These are phyloP conservation scores for Lateolabrax maculatus DNA, from an alignment of 2,797 vertebrate genomes.

Conservation along the genomic window DNA sequence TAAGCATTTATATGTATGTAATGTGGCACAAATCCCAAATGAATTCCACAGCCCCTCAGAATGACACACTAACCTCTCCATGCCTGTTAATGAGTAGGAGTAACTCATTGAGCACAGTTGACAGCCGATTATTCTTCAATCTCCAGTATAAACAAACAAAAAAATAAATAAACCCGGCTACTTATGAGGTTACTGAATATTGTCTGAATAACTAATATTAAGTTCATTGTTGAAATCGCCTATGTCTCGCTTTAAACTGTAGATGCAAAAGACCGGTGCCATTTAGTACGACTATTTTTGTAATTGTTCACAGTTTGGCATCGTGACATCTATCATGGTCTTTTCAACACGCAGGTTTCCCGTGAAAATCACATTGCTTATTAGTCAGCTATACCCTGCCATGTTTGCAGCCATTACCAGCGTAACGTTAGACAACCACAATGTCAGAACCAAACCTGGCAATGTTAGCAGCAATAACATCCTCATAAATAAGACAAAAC, in stretches of 20 bases:
- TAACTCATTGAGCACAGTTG: neutral
- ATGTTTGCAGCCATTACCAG: conserved; percentile 53
- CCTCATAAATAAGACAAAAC: neutral
- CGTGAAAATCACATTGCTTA: conserved; percentile 28
- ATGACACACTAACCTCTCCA: conserved; percentile 26
- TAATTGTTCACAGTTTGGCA: neutral
- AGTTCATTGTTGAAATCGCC: neutral
- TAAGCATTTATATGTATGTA: neutral
- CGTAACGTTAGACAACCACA: conserved; percentile 34
- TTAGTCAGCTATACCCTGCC: conserved; percentile 33
- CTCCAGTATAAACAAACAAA: neutral
- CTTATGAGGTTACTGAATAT: neutral
- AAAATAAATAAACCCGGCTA: neutral
- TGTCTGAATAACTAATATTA: neutral
- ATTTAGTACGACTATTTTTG: neutral
- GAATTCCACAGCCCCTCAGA: neutral
- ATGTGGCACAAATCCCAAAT: conserved; percentile 13
- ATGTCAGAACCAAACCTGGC: conserved; percentile 42
- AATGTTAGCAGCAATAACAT: conserved; percentile 31
- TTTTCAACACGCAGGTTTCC: neutral
- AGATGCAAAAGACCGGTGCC: neutral
- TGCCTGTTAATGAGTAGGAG: neutral
- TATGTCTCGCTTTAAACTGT: neutral
- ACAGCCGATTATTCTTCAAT: neutral
- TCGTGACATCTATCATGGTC: too few relatives aligned